phyloP scores from a whole-genome alignment of 2,113 vertebrate species.

The Erythrocercus mccallii region DNA sequence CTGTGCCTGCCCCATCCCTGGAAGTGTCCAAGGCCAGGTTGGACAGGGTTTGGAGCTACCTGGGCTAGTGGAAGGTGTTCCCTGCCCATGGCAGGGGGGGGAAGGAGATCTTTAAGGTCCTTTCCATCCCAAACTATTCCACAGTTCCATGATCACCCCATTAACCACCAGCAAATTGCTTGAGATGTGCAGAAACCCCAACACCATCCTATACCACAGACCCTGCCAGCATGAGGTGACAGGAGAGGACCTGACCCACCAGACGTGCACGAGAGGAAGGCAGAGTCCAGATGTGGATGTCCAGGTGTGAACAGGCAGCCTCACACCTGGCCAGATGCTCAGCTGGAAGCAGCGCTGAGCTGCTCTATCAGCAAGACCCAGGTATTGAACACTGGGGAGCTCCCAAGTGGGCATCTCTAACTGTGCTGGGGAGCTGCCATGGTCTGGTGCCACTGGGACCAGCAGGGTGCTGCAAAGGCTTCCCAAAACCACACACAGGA shows the following conservation, averaged over 20 bases:
- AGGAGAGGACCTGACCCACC: not conserved
- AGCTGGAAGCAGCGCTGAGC: not conserved
- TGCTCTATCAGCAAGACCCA: not conserved
- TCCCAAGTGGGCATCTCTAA: not conserved
- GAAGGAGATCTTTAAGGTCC: not conserved
- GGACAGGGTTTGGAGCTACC: not conserved
- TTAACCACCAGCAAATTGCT: not conserved
- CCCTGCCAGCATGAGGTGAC: not conserved
- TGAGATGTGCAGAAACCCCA: not conserved
- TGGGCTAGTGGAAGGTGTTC: not conserved
- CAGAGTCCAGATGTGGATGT: not conserved
- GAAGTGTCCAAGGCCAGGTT: not conserved
- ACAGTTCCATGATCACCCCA: not conserved
- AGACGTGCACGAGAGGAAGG: rapidly evolving
- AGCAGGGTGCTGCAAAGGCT: not conserved
- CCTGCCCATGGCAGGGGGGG: too few relatives aligned
- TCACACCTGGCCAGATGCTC: not conserved
- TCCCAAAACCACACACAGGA: not conserved
- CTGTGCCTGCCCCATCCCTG: not conserved
- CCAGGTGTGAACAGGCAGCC: not conserved
- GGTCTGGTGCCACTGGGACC: not conserved
- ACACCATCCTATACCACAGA: rapidly evolving
- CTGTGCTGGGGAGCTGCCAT: not conserved
- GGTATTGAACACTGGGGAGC: not conserved
- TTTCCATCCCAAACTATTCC: not conserved